Evolutionary conservation across 2,888 invertebrate genomes (phyloP), one percentile per base, ranked within the genome.

Genomic region (Aethes cnicana): DNA sequence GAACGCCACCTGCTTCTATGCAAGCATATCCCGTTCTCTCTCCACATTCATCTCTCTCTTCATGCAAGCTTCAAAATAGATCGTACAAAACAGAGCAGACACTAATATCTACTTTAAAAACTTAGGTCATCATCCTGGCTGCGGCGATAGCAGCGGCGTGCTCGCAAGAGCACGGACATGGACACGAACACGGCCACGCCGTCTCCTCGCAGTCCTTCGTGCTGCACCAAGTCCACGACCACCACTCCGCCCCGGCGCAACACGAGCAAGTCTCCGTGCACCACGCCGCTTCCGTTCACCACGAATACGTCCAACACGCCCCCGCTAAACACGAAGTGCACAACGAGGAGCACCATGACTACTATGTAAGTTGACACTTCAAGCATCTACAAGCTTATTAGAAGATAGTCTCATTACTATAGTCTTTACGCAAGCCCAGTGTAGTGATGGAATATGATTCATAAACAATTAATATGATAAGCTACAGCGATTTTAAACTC

Each of bases 201-300:
- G 55, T 65, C 43, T 71, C 68, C 25, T 69, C 74, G 5, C 70
- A 72, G 49, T 74, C 65, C 48, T 66, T 71, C 54, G 58, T 63
- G 14, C 59, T 61, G 20, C 71, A 63, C 57, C 69, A 68, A 11
- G 35, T n/a, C n/a, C n/a, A n/a, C n/a, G 44, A 32, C 7, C 47
- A 60, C 41, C 63, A 62, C 39, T 47, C 30, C 4, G 44, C 43
- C 9, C 56, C 59, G 0, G 50, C 20, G 0, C 47, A 52, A 8
- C 58, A 58, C 14, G 52, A 50, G n/a, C 57, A 57, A 11, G 50
- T 42, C 5, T 35, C 41, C 7, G 49, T 47, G 5, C 54, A 60
- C 18, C 56, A 58, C 5, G 32, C 37, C 8, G 54, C 55, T 36
- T 47, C 54, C 1, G 54, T 48, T 18, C 63, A 64, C 20, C 63